Base-by-base conservation (phyloP, 2,888 invertebrate genomes). In the Eustalomyia histrio region DNA sequence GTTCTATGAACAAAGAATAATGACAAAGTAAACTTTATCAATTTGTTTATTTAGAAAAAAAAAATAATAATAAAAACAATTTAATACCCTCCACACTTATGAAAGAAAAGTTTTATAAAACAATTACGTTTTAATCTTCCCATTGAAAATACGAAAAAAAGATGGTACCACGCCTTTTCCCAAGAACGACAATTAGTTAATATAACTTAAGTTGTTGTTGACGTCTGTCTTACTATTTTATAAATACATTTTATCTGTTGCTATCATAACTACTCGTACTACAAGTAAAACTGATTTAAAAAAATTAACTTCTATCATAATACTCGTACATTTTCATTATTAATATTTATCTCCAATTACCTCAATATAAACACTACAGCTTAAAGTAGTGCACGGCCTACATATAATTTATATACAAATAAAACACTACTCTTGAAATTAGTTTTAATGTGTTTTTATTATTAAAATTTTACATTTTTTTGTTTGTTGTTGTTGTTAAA, bases 371-470 rank as follows among this genome's bases (percentile, higher is more conserved):
- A 35, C 50, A 60, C 33, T 60, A 65, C 58, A 55, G 60, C 52
- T 60, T 65, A 55, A 71, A 76, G 53, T 69, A 43, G 63, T 33
- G 12, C 64, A 74, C 67, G 10, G 33, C 52, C 60, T 57, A 76
- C 61, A 33, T 50, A 33, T 6, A 29, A 29, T 68, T 65, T 74
- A 29, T 29, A 29, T 6, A 29, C 3, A 29, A 29, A 14, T 17
- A 53, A 21, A 57, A 55, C 12, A 35, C 39, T 71, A 50, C 18
- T n/a, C 18, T 35, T 60, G 50, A 60, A 8, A 47, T 64, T 39
- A 39, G 29, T 50, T 50, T 17, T 16, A 63, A 17, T 61, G 21
- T 35, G 21, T 64, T 50, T 58, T 35, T 47, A 61, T 53, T 57
- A 39, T 39, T 39, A 39, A 12, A 10, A 39, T 39, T 39, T 39